A percentile compares a stretch with the other conserved stretches of the same genome.
These are phyloP conservation scores for Pinna nobilis DNA, from an alignment of 1,140 invertebrate genomes.

Conservation along the genomic window DNA sequence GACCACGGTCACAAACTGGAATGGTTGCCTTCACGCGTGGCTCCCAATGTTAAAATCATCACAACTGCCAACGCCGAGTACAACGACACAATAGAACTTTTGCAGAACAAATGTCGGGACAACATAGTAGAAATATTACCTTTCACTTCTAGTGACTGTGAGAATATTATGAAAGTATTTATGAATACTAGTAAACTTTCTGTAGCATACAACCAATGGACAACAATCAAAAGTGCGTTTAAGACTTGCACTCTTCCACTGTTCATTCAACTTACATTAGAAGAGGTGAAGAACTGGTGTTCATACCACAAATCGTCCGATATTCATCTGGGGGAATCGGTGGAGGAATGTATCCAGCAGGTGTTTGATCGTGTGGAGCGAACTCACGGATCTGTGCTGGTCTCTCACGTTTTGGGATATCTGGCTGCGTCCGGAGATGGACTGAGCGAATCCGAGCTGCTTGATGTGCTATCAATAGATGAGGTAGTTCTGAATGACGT, in stretches of 20 bases:
- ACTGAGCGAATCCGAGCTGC: constrained; percentile 67
- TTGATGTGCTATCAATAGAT: constrained; percentile 69
- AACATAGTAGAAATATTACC: constrained; percentile 52
- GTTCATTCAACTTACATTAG: constrained; percentile 54
- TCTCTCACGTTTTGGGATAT: constrained; percentile 76
- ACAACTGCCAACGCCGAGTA: constrained; percentile 59
- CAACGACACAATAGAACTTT: constrained; percentile 45
- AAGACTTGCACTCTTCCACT: constrained; percentile 49
- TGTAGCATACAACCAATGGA: constrained; percentile 74
- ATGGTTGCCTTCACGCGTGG: constrained; percentile 68
- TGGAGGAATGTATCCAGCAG: constrained; percentile 46
- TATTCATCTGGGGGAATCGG: constrained; percentile 35
- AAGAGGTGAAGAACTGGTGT: constrained; percentile 49
- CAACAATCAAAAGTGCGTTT: constrained; percentile 59
- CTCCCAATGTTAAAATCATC: constrained; percentile 67
- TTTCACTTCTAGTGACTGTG: constrained; percentile 53
- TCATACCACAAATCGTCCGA: constrained; percentile 53
- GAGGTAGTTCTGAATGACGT: constrained; percentile 64
- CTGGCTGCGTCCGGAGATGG: constrained; percentile 62
- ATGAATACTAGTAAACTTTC: constrained; percentile 78
- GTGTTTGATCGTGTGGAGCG: constrained; percentile 63
- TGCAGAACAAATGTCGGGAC: constrained; percentile 54
- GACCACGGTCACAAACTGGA: constrained; percentile 63
- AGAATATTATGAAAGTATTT: constrained; percentile 56
- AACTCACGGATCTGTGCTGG: constrained; percentile 54